phyloP scores from a whole-genome alignment of 2,888 invertebrate species.

The Pollenia angustigena region DNA sequence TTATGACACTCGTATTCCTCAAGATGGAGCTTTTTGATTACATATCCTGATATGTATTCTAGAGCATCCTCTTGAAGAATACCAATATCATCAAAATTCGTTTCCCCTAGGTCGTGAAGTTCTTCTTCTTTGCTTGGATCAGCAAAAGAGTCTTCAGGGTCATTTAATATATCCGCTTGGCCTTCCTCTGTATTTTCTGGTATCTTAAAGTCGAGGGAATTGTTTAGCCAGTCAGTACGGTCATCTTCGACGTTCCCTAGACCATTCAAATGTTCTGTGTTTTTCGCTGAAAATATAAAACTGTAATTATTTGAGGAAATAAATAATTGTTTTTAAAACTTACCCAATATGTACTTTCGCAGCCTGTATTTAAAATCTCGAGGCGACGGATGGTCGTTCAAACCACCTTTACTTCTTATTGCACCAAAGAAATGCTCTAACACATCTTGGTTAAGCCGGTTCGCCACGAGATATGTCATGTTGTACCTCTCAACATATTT shows the following conservation, averaged over 20 bases:
- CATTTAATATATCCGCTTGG: too few species aligned
- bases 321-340: background rate
- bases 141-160: background rate
- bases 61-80: slow-evolving; percentile 25
- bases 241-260: background rate
- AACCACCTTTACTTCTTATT: slow-evolving; percentile 21
- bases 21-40: slow-evolving; percentile 26
- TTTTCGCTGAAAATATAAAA: slow-evolving; percentile 15
- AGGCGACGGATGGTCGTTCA: slow-evolving; percentile 37
- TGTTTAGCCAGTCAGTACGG: background rate
- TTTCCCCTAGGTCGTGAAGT: background rate
- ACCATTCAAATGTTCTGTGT: slow-evolving; percentile 7
- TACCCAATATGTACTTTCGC: slow-evolving; percentile 48
- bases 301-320: background rate
- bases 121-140: background rate
- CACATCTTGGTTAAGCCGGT: slow-evolving; percentile 13
- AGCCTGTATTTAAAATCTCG: slow-evolving; percentile 47
- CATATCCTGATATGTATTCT: too few species aligned
- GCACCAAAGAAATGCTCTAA: slow-evolving; percentile 6
- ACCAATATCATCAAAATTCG: background rate
- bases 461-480: slow-evolving; percentile 24
- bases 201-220: too few species aligned
- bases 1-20: slow-evolving; percentile 11
- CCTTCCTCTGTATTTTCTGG: background rate
- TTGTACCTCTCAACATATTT: slow-evolving; percentile 10